Evolutionary conservation across 1,140 invertebrate species (phyloP), one percentile per base, ranked within the genome.

Genomic region (Aphidius gifuensis): DNA sequence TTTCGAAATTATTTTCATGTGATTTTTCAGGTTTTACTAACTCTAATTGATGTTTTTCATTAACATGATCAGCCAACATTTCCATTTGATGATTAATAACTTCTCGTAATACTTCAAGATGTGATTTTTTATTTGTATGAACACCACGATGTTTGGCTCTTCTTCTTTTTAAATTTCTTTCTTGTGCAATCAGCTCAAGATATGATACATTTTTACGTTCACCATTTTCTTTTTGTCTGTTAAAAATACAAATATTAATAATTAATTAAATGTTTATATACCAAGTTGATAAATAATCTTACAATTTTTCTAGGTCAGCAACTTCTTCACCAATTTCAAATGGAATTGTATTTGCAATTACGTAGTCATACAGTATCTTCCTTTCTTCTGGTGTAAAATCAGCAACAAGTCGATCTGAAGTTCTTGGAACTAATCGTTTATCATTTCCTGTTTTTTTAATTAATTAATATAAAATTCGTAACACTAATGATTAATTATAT

Each of bases 51-150:
- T 47, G 60, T 47, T 71, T 58, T 58, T 73, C 71, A 1, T 54
- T 48, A 23, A 78, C 48, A 57, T 77, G 71, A 58, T 82, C 77
- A 5, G 21, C 38, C 32, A 74, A 78, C 53, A 79, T 64, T 42
- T 81, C 78, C 80, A 86, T 85, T 71, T 88, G 87, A 42, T 85
- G 83, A 58, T 81, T 76, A 58, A 89, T 87, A 6, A 89, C 80
- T 71, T 87, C 85, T 8, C 85, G 79, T 9, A 88, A 71, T 32
- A 87, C 82, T 74, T 88, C 85, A 0, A 80, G 83, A 39, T 88
- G 83, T 60, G 84, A 87, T 66, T 84, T 84, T 56, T 83, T 83
- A 69, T 86, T 87, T 43, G 84, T 86, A 60, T 87, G 84, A 42
- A 87, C 85, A 32, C 83, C 82, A 72, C 82, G 85, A 66, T 89